Evolutionary conservation across 1,140 invertebrate species (phyloP).

Genomic region (Drosophila ercepeae): DNA sequence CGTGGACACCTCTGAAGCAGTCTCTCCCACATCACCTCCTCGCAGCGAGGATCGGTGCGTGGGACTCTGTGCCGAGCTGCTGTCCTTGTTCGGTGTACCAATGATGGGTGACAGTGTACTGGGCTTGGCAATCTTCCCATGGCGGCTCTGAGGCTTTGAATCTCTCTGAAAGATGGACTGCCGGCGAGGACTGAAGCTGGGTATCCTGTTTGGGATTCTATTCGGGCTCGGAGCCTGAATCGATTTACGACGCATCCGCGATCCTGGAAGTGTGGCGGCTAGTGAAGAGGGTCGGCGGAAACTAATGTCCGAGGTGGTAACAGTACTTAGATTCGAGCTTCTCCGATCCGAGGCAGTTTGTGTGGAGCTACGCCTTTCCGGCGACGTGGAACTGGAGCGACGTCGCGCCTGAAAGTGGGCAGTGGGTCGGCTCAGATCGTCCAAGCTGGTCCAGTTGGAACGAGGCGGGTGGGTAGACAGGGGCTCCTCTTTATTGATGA

Average conservation of each 20-base stretch:
- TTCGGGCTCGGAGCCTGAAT: conserved; percentile 37
- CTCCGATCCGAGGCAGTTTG: conserved; percentile 77
- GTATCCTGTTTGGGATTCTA: conserved; percentile 15
- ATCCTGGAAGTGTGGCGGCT: conserved; percentile 61
- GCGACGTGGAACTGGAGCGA: conserved; percentile 76
- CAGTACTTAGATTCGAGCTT: conserved; percentile 77
- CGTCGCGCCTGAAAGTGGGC: conserved; percentile 37
- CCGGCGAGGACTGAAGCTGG: conserved; percentile 38
- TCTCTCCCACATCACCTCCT: conserved; percentile 25
- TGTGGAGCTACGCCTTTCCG: conserved; percentile 76
- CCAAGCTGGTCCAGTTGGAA: conserved; percentile 77
- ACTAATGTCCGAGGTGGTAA: conserved; percentile 80
- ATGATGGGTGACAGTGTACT: conserved; percentile 80
- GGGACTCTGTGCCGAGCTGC: conserved; percentile 69
- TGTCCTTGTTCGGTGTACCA: conserved; percentile 82
- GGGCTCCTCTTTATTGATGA: conserved; percentile 62
- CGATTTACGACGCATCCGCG: conserved; percentile 59
- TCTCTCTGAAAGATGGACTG: conserved; percentile 40
- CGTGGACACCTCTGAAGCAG: conserved; percentile 56
- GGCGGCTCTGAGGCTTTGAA: conserved; percentile 24
- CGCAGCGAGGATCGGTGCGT: conserved; percentile 41
- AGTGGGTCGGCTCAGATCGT: conserved; percentile 52
- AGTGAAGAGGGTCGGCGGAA: conserved; percentile 60
- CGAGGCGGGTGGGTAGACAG: conserved; percentile 35
- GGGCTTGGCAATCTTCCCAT: conserved; percentile 73